Percentiles rank a stretch among this genome's conserved stretches.
phyloP scores from a whole-genome alignment of 2,888 invertebrate species.

The Timandra comae region DNA sequence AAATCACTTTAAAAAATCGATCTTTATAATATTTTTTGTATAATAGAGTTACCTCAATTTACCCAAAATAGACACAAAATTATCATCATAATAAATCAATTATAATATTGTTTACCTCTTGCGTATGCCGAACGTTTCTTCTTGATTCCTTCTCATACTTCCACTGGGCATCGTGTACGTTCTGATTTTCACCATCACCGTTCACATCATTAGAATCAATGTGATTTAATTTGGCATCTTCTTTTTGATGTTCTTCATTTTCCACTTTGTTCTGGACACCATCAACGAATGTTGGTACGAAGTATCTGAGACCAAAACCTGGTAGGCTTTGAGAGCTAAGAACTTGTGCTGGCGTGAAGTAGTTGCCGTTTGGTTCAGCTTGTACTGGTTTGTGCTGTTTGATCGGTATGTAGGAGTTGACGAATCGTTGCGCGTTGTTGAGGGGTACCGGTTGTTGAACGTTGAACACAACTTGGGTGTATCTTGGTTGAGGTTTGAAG shows the following conservation, averaged over 20 bases:
- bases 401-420: conserved; percentile 54
- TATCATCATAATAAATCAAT: too few relatives aligned
- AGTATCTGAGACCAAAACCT: conserved; percentile 61
- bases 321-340: conserved; percentile 59
- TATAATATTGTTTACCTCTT: too few relatives aligned
- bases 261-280: conserved; percentile 30
- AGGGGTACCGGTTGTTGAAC: conserved; percentile 29
- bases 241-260: conserved; percentile 34
- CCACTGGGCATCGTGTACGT: conserved; percentile 55
- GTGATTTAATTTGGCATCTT: conserved; percentile 54
- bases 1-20: too few relatives aligned
- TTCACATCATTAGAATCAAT: conserved; percentile 52
- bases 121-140: conserved; percentile 41
- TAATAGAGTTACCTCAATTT: too few relatives aligned
- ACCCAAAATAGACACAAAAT: too few relatives aligned
- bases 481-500: conserved; percentile 59
- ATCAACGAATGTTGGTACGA: conserved; percentile 45
- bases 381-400: conserved; percentile 30
- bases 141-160: conserved; percentile 59
- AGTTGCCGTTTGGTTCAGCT: conserved; percentile 32
- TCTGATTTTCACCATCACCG: conserved; percentile 28
- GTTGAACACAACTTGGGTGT: conserved; percentile 54
- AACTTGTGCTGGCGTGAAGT: conserved; percentile 47
- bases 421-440: conserved; percentile 61
- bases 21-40: too few relatives aligned